Conservation (phyloP, 2,797 vertebrate genomes). For the Chiropotes sagulatus region DNA sequence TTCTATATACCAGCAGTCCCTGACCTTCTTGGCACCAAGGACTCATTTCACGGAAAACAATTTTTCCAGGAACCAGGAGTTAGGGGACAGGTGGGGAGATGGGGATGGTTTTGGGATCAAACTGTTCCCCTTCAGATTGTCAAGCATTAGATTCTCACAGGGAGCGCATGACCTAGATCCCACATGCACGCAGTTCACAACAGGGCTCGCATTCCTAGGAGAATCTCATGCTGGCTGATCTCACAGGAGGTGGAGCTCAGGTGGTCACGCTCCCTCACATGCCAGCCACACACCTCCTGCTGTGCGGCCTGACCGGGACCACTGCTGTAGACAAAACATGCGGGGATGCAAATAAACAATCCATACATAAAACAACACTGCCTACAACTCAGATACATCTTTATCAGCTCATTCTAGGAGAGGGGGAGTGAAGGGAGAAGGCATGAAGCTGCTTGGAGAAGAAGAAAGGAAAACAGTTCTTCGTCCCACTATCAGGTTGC, state of each 20-base stretch:
- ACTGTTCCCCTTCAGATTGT: background rate
- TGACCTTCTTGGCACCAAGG: background rate
- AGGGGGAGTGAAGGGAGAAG: rapidly evolving
- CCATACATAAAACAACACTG: rapidly evolving
- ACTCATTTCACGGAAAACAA: background rate
- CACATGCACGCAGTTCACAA: too few relatives aligned
- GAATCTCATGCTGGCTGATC: background rate
- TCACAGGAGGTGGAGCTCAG: background rate
- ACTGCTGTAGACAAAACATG: background rate
- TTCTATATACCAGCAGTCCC: background rate
- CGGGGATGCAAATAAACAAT: rapidly evolving
- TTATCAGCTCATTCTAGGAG: rapidly evolving
- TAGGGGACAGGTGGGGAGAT: background rate
- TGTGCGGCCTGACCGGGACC: background rate
- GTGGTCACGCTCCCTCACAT: background rate
- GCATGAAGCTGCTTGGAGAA: rapidly evolving
- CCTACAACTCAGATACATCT: background rate
- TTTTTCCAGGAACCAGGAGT: background rate
- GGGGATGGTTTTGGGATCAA: background rate
- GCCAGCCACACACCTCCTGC: background rate
- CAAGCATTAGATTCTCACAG: background rate
- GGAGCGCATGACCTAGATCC: background rate
- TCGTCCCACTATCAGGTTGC: rapidly evolving
- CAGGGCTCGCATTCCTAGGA: too few relatives aligned
- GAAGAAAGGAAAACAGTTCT: background rate